Evolutionary conservation across 2,113 vertebrate species (phyloP).

Genomic region (Crotalus viridis): DNA sequence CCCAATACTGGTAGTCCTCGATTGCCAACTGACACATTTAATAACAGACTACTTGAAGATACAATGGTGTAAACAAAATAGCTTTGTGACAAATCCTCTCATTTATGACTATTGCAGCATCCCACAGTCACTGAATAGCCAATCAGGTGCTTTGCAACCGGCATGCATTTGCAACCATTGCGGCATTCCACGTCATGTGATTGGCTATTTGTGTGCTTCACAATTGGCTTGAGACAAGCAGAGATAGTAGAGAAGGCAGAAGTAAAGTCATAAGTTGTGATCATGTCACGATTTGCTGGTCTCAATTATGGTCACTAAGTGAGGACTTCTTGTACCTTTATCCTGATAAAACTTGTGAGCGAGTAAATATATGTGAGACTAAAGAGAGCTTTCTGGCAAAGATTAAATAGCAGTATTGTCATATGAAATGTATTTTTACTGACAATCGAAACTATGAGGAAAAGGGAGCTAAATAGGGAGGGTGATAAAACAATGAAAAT

Average conservation of each 20-base stretch:
- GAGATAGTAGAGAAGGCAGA: not conserved
- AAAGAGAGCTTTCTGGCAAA: not conserved
- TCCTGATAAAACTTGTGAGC: not conserved
- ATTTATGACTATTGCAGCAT: too few relatives aligned
- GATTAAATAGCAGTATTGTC: not conserved
- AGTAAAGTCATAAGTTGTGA: not conserved
- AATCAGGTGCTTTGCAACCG: too few relatives aligned
- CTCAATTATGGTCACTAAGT: not conserved
- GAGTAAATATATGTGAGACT: too few relatives aligned
- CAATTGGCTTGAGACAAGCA: not conserved
- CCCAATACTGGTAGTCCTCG: not conserved
- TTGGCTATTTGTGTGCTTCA: not conserved
- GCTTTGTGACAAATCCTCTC: too few relatives aligned
- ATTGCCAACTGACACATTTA: not conserved
- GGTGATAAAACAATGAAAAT: too few relatives aligned
- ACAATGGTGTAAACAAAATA: too few relatives aligned
- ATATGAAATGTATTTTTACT: not conserved
- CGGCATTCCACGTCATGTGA: too few relatives aligned
- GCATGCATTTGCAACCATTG: too few relatives aligned
- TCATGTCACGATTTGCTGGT: not conserved
- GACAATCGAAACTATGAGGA: not conserved
- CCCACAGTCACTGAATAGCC: too few relatives aligned
- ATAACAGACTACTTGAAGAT: too few relatives aligned
- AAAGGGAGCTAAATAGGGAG: too few relatives aligned
- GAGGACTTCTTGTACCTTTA: not conserved